Evolutionary conservation across 92 coral and sea anemone species (phyloP), one percentile per base, ranked within the genome.

Genomic region (Umimayanthus kanabou): DNA sequence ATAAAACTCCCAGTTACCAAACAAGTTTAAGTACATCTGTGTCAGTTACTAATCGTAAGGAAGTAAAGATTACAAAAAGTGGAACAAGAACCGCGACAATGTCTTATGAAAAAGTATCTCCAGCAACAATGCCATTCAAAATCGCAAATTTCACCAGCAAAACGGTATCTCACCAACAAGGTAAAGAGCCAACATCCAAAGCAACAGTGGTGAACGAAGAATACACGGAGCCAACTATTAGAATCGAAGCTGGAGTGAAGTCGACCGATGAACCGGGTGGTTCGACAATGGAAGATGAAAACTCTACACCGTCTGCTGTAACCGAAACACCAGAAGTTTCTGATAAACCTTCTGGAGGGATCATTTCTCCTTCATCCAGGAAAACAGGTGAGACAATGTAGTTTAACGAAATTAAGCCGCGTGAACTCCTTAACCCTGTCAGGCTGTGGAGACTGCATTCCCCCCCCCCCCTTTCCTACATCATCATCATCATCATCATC

Each of bases 231-330:
- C 23, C 50, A 13, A 7, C 50, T 18, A 70, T 70, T 49, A 45
- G 78, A 83, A 43, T 69, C 14, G 87, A 70, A 53, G 87, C 87
- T 13, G 87, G 77, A 15, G 61, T 83, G 67, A 83, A 45, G 55
- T 39, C 87, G 5, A 43, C 78, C 42, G 77, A 83, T 70, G 30
- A 78, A 45, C 2, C 14, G 37, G 20, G 30, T 45, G 69, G 64
- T 25, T 10, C 77, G 29, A 53, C 58, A 9, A 53, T 53, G 1
- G 58, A 53, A 4, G 58, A 53, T 53, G 20, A 2, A 53, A 53
- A 53, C 11, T 53, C 58, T 53, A n/a, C 3, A 9, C 45, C 76
- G 16, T 11, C 14, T 15, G 74, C 29, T 72, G 37, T 55, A 45
- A 9, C 78, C 9, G 76, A 82, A 43, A 67, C 58, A 22, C 55